Base-by-base conservation (phyloP, 2,888 invertebrate genomes). In the Phorcus lineatus region DNA sequence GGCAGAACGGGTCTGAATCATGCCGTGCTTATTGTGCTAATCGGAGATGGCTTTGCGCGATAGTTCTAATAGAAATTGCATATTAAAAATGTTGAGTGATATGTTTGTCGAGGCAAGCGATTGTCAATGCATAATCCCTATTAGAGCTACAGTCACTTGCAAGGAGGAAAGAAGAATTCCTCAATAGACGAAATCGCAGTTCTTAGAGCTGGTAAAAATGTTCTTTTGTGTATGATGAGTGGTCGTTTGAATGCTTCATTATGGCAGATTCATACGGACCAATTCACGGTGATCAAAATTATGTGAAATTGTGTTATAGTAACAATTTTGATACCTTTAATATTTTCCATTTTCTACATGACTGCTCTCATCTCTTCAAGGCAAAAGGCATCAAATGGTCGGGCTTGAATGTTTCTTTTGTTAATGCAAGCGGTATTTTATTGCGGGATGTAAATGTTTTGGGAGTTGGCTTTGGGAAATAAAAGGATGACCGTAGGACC, bases 261-360 rank as follows among this genome's bases (percentile, higher is more conserved):
- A 75, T 75, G 52, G 22, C 52, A 24, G 52, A 53, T 75, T 75
- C 75, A 75, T 75, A 53, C 53, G 54, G 24, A 53, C 53, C 75
- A 53, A 75, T 53, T 75, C 22, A 75, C 54, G 52, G 52, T 75
- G 54, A 75, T 75, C 52, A 55, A 76, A 76, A 76, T 76, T 55
- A 76, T 36, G 76, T 31, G 54, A 55, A 53, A 76, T 76, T 76
- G 76, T 76, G 76, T 54, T 54, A 70, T 24, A 55, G 76, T 55
- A 52, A 31, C 76, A 76, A 76, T 55, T 76, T 76, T 54, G 76
- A 76, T 76, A 76, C 76, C 76, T 76, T 76, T 76, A 76, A 76
- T 76, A 76, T 76, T 76, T 76, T 76, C 55, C 76, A 76, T 76
- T 76, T 76, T 76, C 76, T 76, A 55, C 76, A 28, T 76, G 54